Percentiles rank a stretch among this genome's conserved stretches.
Conservation (phyloP, 2,888 invertebrate genomes). For the Tipula helvola region DNA sequence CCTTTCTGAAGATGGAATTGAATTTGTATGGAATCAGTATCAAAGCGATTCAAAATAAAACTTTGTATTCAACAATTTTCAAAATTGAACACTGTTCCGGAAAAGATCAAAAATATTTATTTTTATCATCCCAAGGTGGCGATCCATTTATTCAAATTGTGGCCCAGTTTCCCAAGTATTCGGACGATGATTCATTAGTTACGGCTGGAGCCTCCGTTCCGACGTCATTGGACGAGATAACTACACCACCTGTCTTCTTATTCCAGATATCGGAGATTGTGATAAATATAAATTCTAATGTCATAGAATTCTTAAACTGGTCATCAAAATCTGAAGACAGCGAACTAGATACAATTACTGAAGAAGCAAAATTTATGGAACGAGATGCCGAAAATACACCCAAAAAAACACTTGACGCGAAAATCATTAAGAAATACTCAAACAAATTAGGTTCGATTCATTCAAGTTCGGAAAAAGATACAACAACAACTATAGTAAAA, state of each 20-base stretch:
- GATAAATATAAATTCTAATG: conserved; percentile 48
- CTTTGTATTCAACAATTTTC: neutral
- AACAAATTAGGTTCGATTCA: conserved; percentile 28
- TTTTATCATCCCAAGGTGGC: neutral
- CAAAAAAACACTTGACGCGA: neutral
- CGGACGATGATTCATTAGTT: neutral
- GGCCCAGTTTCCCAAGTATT: conserved; percentile 10
- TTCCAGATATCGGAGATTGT: conserved; percentile 40
- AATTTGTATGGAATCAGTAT: neutral
- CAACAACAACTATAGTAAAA: neutral
- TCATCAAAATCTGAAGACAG: neutral
- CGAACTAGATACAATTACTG: neutral
- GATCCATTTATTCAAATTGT: conserved; percentile 7
- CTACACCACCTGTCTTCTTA: conserved; percentile 38
- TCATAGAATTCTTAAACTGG: conserved; percentile 52
- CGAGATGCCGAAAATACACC: neutral
- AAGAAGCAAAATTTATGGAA: neutral
- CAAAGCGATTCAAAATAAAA: neutral
- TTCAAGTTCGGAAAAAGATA: conserved; percentile 33
- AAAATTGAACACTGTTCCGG: neutral
- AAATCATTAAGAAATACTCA: neutral
- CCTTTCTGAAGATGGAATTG: neutral
- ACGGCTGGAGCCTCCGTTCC: conserved; percentile 13
- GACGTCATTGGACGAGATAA: neutral
- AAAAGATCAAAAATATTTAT: neutral